A percentile compares a stretch with the other conserved stretches of the same genome.
Conservation (phyloP, 2,888 invertebrate genomes). For the Pollenia griseotomentosa region DNA sequence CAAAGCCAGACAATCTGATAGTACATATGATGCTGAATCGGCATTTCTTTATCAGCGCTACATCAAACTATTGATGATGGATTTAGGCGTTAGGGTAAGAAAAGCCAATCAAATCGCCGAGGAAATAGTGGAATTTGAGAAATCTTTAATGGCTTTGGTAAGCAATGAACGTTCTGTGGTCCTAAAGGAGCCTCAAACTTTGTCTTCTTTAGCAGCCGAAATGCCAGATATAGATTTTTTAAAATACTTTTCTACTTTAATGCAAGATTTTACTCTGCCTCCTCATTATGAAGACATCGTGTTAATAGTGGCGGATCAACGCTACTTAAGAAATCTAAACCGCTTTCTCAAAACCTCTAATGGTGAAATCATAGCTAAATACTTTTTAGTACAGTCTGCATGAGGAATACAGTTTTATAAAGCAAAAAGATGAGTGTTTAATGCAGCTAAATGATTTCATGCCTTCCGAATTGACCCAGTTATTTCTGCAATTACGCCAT, state of each 20-base stretch:
- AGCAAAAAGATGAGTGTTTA: slow-evolving; percentile 78
- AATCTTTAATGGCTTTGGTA: slow-evolving; percentile 74
- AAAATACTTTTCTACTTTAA: slow-evolving; percentile 77
- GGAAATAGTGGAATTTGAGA: slow-evolving; percentile 79
- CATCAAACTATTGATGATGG: slow-evolving; percentile 79
- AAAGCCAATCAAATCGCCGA: slow-evolving; percentile 77
- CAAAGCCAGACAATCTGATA: slow-evolving; percentile 56
- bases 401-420: slow-evolving; percentile 75
- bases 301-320: slow-evolving; percentile 78
- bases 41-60: slow-evolving; percentile 80
- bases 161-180: slow-evolving; percentile 72
- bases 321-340: slow-evolving; percentile 75
- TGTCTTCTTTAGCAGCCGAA: slow-evolving; percentile 74
- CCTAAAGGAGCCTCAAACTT: slow-evolving; percentile 77
- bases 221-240: slow-evolving; percentile 76
- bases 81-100: slow-evolving; percentile 79
- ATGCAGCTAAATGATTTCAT: slow-evolving; percentile 77
- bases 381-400: slow-evolving; percentile 79
- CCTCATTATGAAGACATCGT: slow-evolving; percentile 71
- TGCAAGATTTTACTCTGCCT: slow-evolving; percentile 71
- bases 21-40: slow-evolving; percentile 71
- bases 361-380: slow-evolving; percentile 76
- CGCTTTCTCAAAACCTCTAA: slow-evolving; percentile 71
- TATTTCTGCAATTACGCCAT: slow-evolving; percentile 76
- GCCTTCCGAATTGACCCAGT: slow-evolving; percentile 76